Conservation (phyloP, 2,113 vertebrate genomes). For the Platanista minor region DNA sequence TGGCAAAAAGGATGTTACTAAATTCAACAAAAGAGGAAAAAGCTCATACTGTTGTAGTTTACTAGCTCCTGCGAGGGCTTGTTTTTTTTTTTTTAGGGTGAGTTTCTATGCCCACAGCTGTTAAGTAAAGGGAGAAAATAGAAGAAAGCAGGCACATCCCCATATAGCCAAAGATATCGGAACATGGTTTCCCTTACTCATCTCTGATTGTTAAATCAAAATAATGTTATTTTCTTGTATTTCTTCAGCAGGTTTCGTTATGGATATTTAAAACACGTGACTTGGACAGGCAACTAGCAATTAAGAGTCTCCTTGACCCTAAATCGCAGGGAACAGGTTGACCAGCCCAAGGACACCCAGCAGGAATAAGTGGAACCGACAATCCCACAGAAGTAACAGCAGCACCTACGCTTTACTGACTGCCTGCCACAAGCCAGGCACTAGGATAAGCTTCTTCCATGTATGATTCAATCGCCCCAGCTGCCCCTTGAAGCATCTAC, state of each 20-base stretch:
- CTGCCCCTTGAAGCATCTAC: not conserved
- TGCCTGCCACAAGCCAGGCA: not conserved
- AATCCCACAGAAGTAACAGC: not conserved
- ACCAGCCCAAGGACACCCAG: not conserved
- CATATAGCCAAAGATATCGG: not conserved
- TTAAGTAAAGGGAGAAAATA: conserved; percentile 40
- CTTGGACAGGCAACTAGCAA: not conserved
- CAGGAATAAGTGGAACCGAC: not conserved
- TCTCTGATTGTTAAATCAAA: conserved; percentile 5
- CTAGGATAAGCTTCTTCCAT: not conserved
- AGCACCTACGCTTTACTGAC: not conserved
- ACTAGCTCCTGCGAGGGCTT: not conserved
- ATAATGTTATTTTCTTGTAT: not conserved
- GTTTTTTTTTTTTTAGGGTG: conserved; percentile 4
- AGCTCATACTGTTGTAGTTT: conserved; percentile 10
- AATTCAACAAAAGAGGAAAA: not conserved
- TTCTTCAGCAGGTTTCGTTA: conserved; percentile 30
- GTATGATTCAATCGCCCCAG: not conserved
- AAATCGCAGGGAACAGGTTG: not conserved
- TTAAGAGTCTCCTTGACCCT: not conserved
- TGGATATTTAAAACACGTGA: not conserved
- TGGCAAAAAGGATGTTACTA: conserved; percentile 17
- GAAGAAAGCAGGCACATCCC: not conserved
- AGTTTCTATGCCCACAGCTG: not conserved
- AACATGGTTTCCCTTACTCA: not conserved